Base-by-base conservation (phyloP, 1,140 invertebrate genomes). In the Adelges cooleyi region DNA sequence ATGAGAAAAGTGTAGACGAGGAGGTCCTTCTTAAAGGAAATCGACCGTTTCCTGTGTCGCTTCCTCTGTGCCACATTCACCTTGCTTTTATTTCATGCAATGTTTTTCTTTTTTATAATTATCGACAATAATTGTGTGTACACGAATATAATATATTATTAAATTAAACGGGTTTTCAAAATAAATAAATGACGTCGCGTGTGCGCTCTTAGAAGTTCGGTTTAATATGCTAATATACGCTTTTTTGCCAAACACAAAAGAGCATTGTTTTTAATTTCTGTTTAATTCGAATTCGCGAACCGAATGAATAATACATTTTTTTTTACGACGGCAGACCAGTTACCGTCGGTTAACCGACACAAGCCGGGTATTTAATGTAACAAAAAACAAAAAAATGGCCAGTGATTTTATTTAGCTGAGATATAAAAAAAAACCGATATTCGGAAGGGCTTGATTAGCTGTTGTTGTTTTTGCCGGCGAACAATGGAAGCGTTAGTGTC, bases 401-500 rank as follows among this genome's bases (percentile, higher is more conserved):
- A 15, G 44, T 25, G 20, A 48, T 62, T 46, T 62, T 62, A 46
- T 46, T 62, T 62, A 15, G 15, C n/a, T 9, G 9, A 59, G 22
- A 56, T 8, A 13, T 62, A 62, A 62, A 62, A 29, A 48, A 42
- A 44, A 25, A 18, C n/a, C n/a, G 3, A 42, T 62, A 62, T 62
- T 62, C 42, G 56, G 56, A 62, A n/a, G 56, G 42, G 56, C 56
- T 62, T 62, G 56, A 62, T 62, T 62, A 62, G 56, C 56, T 29
- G 56, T 59, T 25, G 56, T 25, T 40, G 56, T 62, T 62, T 9
- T 17, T 20, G n/a, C n/a, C n/a, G n/a, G n/a, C n/a, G 56, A 62
- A 62, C 56, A 62, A 62, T 62, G 56, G 56, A 62, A 27, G 56
- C 56, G 56, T 62, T 62, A 62, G 25, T 62, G 56, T 62, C 56